Evolutionary conservation across 1,140 invertebrate species (phyloP), one percentile per base, ranked within the genome.

Genomic region (Danaus plexippus): DNA sequence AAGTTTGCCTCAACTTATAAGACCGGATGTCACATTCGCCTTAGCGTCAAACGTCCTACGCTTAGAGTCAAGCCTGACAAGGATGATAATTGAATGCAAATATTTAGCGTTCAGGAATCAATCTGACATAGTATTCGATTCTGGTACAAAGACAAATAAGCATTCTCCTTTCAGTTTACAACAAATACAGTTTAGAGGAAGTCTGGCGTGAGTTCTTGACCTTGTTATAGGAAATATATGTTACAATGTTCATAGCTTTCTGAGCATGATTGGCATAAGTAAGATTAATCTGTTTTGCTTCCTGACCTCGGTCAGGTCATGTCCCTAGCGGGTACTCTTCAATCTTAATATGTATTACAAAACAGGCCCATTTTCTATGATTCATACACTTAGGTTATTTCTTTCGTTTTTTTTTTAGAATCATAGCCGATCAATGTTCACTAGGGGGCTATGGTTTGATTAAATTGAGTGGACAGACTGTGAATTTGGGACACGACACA

Each of bases 91-190:
- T 1, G 54, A 63, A 9, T 60, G 70, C 3, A 48, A 66, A 1
- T 84, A 77, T 52, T 9, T 59, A 0, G n/a, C 77, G 11, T 61
- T 75, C 41, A 69, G 77, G 6, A 75, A 80, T 51, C 49, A 62
- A 18, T 68, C 71, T 1, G 59, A 69, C 10, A 44, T 77, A 1
- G 47, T 63, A 59, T 12, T 51, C 63, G 4, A n/a, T 10, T 22
- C 22, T 18, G 0, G 57, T 68, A 8, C 63, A 71, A 43, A 50
- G 70, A 48, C 56, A 1, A 48, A 53, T 9, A 59, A 67, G 47
- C 58, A 50, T 11, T 80, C 80, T 11, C 80, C 77, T 9, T 81
- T 81, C 49, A 59, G 52, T 9, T 65, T 70, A n/a, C 61, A 73
- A 11, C 71, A 79, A 56, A 72, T 81, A 7, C 59, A 71, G 13